Evolutionary conservation across 2,888 invertebrate genomes (phyloP), one percentile per base, ranked within the genome.

Genomic region (Hirtodrosophila alboralis): DNA sequence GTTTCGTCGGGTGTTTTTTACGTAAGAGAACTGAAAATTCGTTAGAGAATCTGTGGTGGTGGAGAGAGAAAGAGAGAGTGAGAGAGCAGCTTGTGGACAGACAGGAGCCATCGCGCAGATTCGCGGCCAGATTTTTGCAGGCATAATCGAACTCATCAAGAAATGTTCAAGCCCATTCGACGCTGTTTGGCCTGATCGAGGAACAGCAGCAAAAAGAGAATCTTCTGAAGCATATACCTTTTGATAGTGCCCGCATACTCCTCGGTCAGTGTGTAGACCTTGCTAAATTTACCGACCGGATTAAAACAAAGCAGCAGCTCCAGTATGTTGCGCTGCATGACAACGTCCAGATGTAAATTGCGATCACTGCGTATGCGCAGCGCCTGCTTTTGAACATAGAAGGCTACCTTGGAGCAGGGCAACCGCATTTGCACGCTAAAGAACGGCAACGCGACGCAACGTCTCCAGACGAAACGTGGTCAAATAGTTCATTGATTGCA

Each of bases 71-170:
- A n/a, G n/a, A n/a, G n/a, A n/a, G n/a, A n/a, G n/a, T n/a, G n/a
- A n/a, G n/a, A n/a, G n/a, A n/a, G n/a, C n/a, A n/a, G n/a, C n/a
- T n/a, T n/a, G n/a, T n/a, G n/a, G n/a, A n/a, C n/a, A n/a, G n/a
- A n/a, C n/a, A n/a, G n/a, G n/a, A n/a, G 0, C 98, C 98, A 89
- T 97, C 97, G 48, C 96, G 92, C n/a, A 98, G 92, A 88, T 98
- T 97, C 0, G 92, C 90, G 0, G 94, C 94, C 36, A 97, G 91
- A 85, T 95, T 94, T 37, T 93, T 93, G 0, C 97, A 96, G 0
- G 95, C 95, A 89, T 95, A 98, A 90, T 97, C 95, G 88, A 95
- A 97, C 90, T 98, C 97, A 80, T 98, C 96, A 13, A 98, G 92
- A 79, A 93, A 94, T 0, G 93, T 94, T 90, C 98, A 98, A 97